phyloP scores from a whole-genome alignment of 2,797 vertebrate genomes.

The Hipposideros larvatus region DNA sequence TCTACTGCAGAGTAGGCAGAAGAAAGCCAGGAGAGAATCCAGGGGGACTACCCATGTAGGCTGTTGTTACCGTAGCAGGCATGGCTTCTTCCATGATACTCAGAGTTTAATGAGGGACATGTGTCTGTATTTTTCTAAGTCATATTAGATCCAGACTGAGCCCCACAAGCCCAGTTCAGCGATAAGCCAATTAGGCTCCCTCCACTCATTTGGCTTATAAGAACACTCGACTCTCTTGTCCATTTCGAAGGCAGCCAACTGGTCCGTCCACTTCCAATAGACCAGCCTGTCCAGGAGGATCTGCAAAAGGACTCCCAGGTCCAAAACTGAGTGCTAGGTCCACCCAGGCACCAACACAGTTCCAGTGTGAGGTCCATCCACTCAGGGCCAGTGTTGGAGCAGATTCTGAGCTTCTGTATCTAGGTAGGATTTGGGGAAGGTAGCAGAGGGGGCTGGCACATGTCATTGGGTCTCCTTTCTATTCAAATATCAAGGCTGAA shows the following conservation, averaged over 20 bases:
- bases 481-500: not conserved
- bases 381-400: not conserved
- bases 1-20: not conserved
- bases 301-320: not conserved
- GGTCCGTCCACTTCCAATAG: not conserved
- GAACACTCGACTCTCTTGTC: not conserved
- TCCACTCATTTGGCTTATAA: not conserved
- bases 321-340: not conserved
- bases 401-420: not conserved
- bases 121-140: not conserved
- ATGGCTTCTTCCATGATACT: not conserved
- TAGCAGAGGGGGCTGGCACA: not conserved
- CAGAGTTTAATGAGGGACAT: not conserved
- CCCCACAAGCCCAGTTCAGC: not conserved
- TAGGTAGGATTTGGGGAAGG: not conserved
- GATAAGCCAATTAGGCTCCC: not conserved
- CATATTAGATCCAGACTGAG: not conserved
- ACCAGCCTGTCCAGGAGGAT: not conserved
- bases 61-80: not conserved
- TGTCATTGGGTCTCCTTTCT: not conserved
- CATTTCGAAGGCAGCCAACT: not conserved
- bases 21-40: not conserved
- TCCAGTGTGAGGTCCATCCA: not conserved
- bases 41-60: accelerated
- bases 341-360: not conserved